Evolutionary conservation across 2,113 vertebrate genomes (phyloP), one percentile per base, ranked within the genome.

Genomic region (Phainopepla nitens): DNA sequence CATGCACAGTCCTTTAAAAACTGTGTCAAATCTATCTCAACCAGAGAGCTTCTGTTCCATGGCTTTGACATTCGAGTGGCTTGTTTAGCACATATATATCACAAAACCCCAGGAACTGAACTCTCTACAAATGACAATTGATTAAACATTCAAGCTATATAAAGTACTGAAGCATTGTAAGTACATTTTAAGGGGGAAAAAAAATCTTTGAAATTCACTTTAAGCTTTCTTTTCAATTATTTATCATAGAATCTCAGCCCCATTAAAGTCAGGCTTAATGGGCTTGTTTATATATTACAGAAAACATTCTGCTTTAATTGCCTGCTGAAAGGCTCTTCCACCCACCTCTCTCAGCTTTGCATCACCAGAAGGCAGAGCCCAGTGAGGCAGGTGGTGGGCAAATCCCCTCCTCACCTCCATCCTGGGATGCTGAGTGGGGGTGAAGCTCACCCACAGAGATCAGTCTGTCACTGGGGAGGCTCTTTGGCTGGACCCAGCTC

Each of bases 171-270:
- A 80, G 78, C 61, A 96, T 92, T 93, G 88, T 92, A 86, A 96
- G 92, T 95, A 96, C 90, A 79, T 89, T 95, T 96, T 76, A 87
- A 95, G 78, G 78, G 41, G 22, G 44, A 0, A 0, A 21, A 35
- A 57, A 61, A 86, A 62, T 76, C 82, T 95, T 95, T 89, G 91
- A 95, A 96, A 84, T 85, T 92, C 94, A 87, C 86, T 93, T 89
- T 76, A 94, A 93, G 89, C 85, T 87, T 94, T 94, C 94, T 96
- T 95, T 96, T 97, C 65, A 97, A 97, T 97, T 96, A 97, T 96
- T 97, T 96, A 97, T 97, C 94, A 86, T 75, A 80, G 90, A 96
- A 94, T 93, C 92, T 95, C 89, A 94, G 62, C 84, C 62, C 92
- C 95, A 95, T 97, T 96, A 97, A 95, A 96, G 93, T 89, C 90